These are phyloP conservation scores for Butastur rufipennis DNA, from an alignment of 2,113 vertebrate genomes.

Conservation along the genomic window DNA sequence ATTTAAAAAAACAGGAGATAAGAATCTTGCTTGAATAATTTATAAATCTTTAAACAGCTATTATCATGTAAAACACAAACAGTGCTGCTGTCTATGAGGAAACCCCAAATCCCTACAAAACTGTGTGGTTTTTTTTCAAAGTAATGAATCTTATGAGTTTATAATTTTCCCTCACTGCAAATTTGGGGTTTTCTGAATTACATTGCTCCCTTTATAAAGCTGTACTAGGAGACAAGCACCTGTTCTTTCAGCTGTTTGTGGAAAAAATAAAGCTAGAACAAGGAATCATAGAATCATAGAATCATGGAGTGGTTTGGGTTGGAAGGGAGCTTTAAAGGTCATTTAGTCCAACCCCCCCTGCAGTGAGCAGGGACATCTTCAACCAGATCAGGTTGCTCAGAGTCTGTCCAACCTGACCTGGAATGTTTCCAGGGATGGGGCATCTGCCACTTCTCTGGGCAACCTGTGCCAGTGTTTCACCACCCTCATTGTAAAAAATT, in stretches of 20 bases:
- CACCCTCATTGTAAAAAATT: neutral
- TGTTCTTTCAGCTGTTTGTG: neutral
- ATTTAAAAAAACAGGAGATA: neutral
- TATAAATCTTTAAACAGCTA: neutral
- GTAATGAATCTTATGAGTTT: neutral
- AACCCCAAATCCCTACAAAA: neutral
- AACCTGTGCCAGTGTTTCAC: neutral
- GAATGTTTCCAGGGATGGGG: neutral
- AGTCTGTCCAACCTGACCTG: neutral
- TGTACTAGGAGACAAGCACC: neutral
- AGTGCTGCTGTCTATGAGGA: neutral
- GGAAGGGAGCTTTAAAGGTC: neutral
- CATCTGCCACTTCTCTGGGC: too few relatives aligned
- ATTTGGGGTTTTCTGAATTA: neutral
- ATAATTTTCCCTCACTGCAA: neutral
- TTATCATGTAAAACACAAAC: neutral
- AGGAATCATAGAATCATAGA: neutral
- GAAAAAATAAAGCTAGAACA: neutral
- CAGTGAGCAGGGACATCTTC: neutral
- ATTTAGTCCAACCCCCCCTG: neutral
- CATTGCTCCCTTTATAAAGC: neutral
- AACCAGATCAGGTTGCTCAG: neutral
- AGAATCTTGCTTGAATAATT: conserved; percentile 1
- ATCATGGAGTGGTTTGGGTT: neutral
- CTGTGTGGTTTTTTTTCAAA: neutral